Base-by-base conservation (phyloP, 2,797 vertebrate species). In the Chaetodon trifasciatus region DNA sequence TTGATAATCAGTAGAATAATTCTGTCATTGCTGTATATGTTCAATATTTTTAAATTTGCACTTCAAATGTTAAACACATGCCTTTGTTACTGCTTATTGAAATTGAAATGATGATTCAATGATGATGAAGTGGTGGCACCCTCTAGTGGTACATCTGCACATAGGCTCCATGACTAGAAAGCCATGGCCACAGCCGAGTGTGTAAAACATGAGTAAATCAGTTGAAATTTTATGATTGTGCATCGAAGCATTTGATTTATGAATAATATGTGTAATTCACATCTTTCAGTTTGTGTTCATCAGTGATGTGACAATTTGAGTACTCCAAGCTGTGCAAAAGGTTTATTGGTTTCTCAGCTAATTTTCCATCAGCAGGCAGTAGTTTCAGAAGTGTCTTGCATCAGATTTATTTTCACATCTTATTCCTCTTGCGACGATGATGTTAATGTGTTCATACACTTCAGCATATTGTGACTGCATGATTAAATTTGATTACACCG, bases 141-240 rank as follows among this genome's bases (percentile, higher is more conserved):
- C 72, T 90, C 88, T 93, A 70, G 79, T 91, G 91, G 83, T 76
- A 11, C 0, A 50, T 0, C 2, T 58, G 23, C 11, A 39, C 17
- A 74, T 8, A 58, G 35, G 5, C 56, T 24, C n/a, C 0, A 40
- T 76, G 55, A 28, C 24, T 5, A 28, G 28, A 32, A 32, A 28
- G 2, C 7, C 42, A 63, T 1, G 23, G 3, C 52, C 13, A 42
- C 24, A 71, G 37, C 24, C 42, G 42, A 21, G 1, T 44, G 13
- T 76, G 13, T 39, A 23, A 69, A 56, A 42, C 11, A 58, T 32
- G 8, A 23, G 1, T 10, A 19, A 53, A 64, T 39, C 19, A 55
- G 10, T 19, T 4, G 23, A 64, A 28, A 58, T 4, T 3, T 35
- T 53, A 24, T 50, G 6, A 7, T 16, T 55, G 3, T 42, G 17